Base-by-base conservation (phyloP, 2,113 vertebrate species). In the Toxotes chatareus region DNA sequence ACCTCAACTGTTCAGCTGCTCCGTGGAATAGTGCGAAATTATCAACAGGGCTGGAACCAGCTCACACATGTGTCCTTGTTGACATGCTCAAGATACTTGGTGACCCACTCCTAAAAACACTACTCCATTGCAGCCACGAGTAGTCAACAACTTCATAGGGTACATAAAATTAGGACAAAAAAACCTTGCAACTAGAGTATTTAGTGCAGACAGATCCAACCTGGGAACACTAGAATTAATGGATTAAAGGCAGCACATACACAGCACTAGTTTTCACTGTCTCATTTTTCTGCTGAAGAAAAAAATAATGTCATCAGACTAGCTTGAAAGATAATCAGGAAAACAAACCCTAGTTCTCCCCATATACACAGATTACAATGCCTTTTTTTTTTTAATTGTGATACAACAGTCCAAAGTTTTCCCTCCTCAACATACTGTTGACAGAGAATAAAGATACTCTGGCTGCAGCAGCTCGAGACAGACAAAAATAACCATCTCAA, bases 401-500 rank as follows among this genome's bases (percentile, higher is more conserved):
- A 44, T 44, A 10, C 42, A 44, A 44, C 42, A 44, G 27, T 27
- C 27, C 27, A 27, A 27, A 27, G 10, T 13, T 49, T 75, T 62
- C 51, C 32, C 42, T 51, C 46, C 5, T 21, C 31, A 16, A 47
- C 32, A n/a, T 65, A 8, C 34, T 69, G 32, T 55, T 23, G 14
- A 57, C 27, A 60, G 23, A 67, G 47, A 73, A 59, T 82, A 47
- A 32, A 68, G 55, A 57, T 32, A 9, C 5, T 12, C 27, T 66
- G 47, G 21, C 6, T 49, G n/a, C 66, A 56, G 62, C 27, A 49
- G 69, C 23, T n/a, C 49, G 64, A 57, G 16, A n/a, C 23, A 27
- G 66, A 62, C 66, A 47, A 42, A 59, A 81, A 87, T 61, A 68
- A 68, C 31, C n/a, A 7, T 63, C 64, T 82, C 71, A 62, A 13